Conservation (phyloP, 2,888 invertebrate genomes). For the Acleris holmiana region DNA sequence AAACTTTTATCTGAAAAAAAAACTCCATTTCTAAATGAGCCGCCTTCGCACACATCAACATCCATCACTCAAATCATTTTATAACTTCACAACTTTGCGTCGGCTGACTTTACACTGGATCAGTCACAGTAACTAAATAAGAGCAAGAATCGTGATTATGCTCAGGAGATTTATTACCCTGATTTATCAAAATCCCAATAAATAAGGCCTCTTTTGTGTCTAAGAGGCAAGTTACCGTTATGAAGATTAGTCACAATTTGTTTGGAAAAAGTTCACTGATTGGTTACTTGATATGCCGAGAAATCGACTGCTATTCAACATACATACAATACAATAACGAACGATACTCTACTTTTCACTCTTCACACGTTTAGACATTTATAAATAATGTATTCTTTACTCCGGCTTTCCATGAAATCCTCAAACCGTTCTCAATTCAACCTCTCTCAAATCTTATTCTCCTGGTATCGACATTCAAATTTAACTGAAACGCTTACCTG, state of each 20-base stretch:
- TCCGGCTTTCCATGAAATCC: background rate
- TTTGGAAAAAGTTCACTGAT: constrained; percentile 3
- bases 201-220: constrained; percentile 34
- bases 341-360: too few relatives aligned
- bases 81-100: constrained; percentile 28
- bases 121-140: constrained; percentile 24
- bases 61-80: constrained; percentile 36
- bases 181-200: constrained; percentile 33
- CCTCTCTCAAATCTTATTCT: background rate
- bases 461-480: background rate
- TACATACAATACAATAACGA: too few relatives aligned
- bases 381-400: background rate
- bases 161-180: constrained; percentile 27
- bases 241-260: constrained; percentile 29
- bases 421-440: background rate
- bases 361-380: background rate
- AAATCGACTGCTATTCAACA: background rate
- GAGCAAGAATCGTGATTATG: constrained; percentile 13
- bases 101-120: constrained; percentile 5
- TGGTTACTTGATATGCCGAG: constrained; percentile 5
- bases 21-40: constrained; percentile 27
- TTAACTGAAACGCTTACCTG: background rate
- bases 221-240: constrained; percentile 11
- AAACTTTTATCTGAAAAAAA: background rate
- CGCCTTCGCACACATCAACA: constrained; percentile 12